Evolutionary conservation across 2,113 vertebrate genomes (phyloP).

Genomic region (Cryptotis parvus): DNA sequence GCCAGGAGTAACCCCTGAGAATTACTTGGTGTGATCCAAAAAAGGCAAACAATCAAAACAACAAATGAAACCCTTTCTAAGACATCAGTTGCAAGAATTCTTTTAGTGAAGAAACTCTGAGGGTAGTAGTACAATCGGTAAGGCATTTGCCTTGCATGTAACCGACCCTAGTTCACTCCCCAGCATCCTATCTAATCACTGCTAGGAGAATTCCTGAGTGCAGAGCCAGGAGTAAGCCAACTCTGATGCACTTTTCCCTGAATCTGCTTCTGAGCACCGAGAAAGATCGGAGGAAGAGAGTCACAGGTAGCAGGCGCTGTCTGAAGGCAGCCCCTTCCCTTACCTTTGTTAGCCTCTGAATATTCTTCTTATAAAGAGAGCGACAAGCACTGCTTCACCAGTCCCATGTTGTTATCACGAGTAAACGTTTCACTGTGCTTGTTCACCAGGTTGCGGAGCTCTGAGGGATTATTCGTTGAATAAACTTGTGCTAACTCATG

Average conservation of each 20-base stretch:
- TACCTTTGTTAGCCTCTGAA: slow-evolving; percentile 99
- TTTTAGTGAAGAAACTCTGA: too few species aligned
- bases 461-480: slow-evolving; percentile 96
- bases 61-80: not conserved
- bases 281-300: not conserved
- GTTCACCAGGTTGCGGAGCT: slow-evolving; percentile 95
- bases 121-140: too few species aligned
- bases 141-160: too few species aligned
- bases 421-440: slow-evolving; percentile 97
- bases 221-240: not conserved
- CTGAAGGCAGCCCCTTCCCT: slow-evolving; percentile 1
- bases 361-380: slow-evolving; percentile 99
- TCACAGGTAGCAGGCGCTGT: not conserved
- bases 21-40: too few species aligned
- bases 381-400: slow-evolving; percentile 98
- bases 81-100: not conserved
- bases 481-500: slow-evolving; percentile 98
- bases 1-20: too few species aligned
- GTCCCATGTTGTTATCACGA: slow-evolving; percentile 97
- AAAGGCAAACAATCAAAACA: too few species aligned
- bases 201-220: not conserved
- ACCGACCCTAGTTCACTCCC: too few species aligned
- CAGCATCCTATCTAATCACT: too few species aligned
- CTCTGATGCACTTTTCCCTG: not conserved
- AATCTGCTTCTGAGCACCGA: not conserved